Evolutionary conservation across 2,113 vertebrate genomes (phyloP).

Genomic region (Hepsetus odoe): DNA sequence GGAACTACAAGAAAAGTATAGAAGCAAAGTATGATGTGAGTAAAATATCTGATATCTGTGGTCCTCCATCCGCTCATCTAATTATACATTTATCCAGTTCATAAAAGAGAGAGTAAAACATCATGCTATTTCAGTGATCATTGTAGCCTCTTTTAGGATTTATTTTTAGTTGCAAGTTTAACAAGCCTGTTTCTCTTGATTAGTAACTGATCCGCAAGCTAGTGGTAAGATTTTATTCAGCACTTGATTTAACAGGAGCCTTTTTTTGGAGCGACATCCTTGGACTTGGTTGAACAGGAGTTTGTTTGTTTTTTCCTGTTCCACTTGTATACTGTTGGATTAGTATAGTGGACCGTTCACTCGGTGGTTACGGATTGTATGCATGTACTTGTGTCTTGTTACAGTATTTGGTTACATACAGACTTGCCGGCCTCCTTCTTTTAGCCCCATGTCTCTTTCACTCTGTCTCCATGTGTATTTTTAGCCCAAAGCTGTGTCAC

Average conservation of each 20-base stretch:
- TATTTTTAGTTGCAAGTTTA: too few relatives aligned
- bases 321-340: not conserved
- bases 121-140: too few relatives aligned
- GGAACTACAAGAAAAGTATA: too few relatives aligned
- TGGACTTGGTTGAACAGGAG: not conserved
- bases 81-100: too few relatives aligned
- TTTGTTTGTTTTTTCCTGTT: not conserved
- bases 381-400: conserved; percentile 20
- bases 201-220: not conserved
- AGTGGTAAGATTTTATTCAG: not conserved
- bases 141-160: too few relatives aligned
- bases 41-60: too few relatives aligned
- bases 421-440: conserved; percentile 8
- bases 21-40: too few relatives aligned
- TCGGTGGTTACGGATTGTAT: conserved; percentile 4
- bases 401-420: conserved; percentile 41
- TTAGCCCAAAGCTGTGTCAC: conserved; percentile 24
- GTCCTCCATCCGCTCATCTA: too few relatives aligned
- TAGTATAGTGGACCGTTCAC: not conserved
- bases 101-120: too few relatives aligned
- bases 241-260: not conserved
- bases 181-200: too few relatives aligned
- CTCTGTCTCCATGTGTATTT: conserved; percentile 34
- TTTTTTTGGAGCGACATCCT: not conserved
- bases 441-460: not conserved